Evolutionary conservation across 1,140 invertebrate genomes (phyloP), one percentile per base, ranked within the genome.

Genomic region (Papilio machaon): DNA sequence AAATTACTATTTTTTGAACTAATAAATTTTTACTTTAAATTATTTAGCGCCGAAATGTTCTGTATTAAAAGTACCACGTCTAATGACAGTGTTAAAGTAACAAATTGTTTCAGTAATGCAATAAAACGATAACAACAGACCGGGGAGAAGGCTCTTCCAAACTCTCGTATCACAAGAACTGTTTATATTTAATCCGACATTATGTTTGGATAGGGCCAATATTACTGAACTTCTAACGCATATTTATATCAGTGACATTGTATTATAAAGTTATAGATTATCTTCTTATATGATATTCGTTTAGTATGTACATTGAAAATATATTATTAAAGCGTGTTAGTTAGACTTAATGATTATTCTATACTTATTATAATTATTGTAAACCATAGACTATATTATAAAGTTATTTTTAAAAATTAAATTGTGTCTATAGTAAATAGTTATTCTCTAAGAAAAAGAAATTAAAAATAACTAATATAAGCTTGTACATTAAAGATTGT

Each of bases 61-160:
- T 73, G 3, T 75, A 75, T 64, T 64, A 77, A 77, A 77, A 77
- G 23, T 64, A 67, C 2, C 17, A 11, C 58, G 9, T 35, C 67
- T 79, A 67, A 78, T 2, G 30, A 58, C 38, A 38, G 76, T 79
- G 13, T 60, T 30, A 43, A 64, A 38, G 54, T 8, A 79, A 79
- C 58, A 60, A 79, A 79, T 79, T 64, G 76, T 79, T 64, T 19
- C 17, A 64, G 76, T 79, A 64, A 64, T 43, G 46, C 58, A 79
- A 67, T 79, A 79, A 79, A 79, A 67, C 38, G 76, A 78, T 78
- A 64, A 79, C 58, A 64, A 79, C 58, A 58, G 58, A 67, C 76
- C 6, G 43, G 58, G 76, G 76, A 60, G 58, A 46, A 38, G 8
- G 58, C 30, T 64, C 76, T 58, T 60, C 30, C 75, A 30, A 35